Conservation (phyloP, 1,140 invertebrate species). For the Brachionus sp. region DNA sequence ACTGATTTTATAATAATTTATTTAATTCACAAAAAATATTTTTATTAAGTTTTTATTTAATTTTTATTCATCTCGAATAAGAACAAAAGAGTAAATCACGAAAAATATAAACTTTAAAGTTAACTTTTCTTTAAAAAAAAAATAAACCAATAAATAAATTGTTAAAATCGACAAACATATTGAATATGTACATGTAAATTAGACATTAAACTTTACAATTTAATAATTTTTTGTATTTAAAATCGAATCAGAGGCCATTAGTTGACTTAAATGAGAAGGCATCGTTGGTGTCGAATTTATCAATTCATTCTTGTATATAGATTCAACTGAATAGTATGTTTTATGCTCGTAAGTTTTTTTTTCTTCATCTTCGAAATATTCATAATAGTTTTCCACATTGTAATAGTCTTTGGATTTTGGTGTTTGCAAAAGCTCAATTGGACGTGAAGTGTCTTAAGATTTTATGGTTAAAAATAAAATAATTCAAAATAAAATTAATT, state of each 20-base stretch:
- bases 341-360: conserved; percentile 15
- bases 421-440: neutral
- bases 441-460: neutral
- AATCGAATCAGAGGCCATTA: neutral
- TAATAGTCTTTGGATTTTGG: conserved; percentile 18
- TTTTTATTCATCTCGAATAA: neutral
- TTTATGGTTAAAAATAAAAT: neutral
- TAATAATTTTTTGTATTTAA: conserved; percentile 2
- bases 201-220: neutral
- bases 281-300: conserved; percentile 21
- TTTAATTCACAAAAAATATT: neutral
- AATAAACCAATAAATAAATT: conserved; percentile 31
- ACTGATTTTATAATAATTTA: neutral
- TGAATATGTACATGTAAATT: neutral
- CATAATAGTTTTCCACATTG: conserved; percentile 6
- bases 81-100: neutral
- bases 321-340: conserved; percentile 24
- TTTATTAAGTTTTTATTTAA: neutral
- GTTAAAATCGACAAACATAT: neutral
- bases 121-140: neutral
- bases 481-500: neutral
- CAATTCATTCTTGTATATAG: conserved; percentile 19
- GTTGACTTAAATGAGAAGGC: neutral
- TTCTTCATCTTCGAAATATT: conserved; percentile 12
- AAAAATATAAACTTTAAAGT: neutral